These are phyloP conservation scores for Cyanoderma ruficeps DNA, from an alignment of 2,113 vertebrate species.

Conservation along the genomic window DNA sequence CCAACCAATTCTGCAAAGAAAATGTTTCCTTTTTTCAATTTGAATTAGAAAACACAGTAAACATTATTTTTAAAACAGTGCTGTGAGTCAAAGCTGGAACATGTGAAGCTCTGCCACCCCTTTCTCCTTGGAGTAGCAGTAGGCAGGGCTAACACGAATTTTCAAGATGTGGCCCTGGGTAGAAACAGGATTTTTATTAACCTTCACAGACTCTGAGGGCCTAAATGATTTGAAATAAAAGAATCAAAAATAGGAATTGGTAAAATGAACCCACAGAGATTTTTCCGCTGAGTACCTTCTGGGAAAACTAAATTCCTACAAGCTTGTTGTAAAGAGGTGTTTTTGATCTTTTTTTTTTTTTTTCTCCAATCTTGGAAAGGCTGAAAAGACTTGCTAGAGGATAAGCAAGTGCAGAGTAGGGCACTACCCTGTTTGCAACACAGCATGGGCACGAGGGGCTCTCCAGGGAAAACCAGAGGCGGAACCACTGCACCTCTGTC, in stretches of 20 bases:
- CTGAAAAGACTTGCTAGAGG: not conserved
- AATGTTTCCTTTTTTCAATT: slow-evolving; percentile 51
- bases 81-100: not conserved
- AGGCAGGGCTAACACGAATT: not conserved
- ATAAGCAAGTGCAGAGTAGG: not conserved
- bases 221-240: not conserved
- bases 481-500: not conserved
- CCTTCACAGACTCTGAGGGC: not conserved
- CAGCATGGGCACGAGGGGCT: accelerated
- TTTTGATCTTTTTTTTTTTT: not conserved
- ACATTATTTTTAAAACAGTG: not conserved
- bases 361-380: not conserved
- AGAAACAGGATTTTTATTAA: not conserved
- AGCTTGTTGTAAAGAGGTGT: not conserved
- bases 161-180: not conserved
- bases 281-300: not conserved
- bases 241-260: not conserved
- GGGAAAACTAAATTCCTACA: not conserved
- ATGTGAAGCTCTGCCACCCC: not conserved
- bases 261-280: not conserved
- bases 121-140: not conserved
- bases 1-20: slow-evolving; percentile 93
- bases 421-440: not conserved
- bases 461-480: not conserved
- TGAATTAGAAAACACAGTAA: slow-evolving; percentile 47